Evolutionary conservation across 2,113 vertebrate species (phyloP).

Genomic region (Sebastes schlegelii): DNA sequence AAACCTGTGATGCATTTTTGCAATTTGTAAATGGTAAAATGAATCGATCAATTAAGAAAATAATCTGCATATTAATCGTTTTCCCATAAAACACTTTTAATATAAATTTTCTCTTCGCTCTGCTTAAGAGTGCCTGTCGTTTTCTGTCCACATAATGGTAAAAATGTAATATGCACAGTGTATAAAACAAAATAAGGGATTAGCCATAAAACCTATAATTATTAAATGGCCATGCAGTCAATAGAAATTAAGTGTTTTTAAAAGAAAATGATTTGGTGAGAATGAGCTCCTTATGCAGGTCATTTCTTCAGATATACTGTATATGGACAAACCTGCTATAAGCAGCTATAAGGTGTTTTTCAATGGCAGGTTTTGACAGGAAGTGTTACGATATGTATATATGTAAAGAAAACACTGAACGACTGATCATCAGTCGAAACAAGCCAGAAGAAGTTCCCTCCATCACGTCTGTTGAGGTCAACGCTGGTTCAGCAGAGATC

Average conservation of each 20-base stretch:
- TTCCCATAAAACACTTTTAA: not conserved
- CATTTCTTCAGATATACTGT: not conserved
- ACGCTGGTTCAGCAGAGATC: constrained; percentile 1
- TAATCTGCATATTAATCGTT: not conserved
- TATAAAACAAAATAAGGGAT: not conserved
- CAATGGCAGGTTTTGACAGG: not conserved
- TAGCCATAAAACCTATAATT: not conserved
- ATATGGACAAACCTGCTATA: not conserved
- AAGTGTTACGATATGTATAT: not conserved
- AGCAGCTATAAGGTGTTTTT: not conserved
- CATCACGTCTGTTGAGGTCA: not conserved
- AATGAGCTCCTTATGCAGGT: not conserved
- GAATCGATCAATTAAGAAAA: too few relatives aligned
- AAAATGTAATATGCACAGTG: not conserved
- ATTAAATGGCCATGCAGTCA: not conserved
- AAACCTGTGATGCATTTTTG: not conserved
- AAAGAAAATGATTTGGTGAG: not conserved
- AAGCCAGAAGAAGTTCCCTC: constrained; percentile 3
- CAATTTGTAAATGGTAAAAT: not conserved
- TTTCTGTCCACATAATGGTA: not conserved
- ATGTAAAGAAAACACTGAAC: constrained; percentile 1
- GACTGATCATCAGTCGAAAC: constrained; percentile 7
- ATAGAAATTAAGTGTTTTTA: not conserved
- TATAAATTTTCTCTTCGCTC: not conserved
- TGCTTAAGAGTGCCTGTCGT: not conserved